Conservation (phyloP, 2,797 vertebrate genomes). For the Antrozous pallidus region DNA sequence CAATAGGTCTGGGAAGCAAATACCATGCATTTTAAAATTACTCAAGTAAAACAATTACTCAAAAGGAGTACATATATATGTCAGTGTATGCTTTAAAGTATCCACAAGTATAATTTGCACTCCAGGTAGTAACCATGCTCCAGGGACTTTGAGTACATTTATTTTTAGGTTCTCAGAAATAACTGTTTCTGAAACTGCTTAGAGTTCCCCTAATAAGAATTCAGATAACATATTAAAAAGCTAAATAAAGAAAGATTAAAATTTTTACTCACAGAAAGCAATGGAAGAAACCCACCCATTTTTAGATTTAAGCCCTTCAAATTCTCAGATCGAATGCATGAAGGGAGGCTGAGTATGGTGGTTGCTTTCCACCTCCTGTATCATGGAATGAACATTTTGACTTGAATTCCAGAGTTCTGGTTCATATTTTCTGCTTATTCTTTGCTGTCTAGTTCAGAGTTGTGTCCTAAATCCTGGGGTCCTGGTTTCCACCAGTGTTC, state of each 20-base stretch:
- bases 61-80: background rate
- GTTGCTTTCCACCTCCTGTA: background rate
- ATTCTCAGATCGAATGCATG: background rate
- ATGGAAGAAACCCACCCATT: background rate
- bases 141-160: background rate
- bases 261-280: background rate
- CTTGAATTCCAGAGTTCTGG: background rate
- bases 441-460: background rate
- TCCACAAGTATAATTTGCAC: background rate
- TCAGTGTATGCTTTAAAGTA: background rate
- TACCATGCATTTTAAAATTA: background rate
- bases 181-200: background rate
- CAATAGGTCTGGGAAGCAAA: background rate
- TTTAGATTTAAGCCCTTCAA: background rate
- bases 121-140: background rate
- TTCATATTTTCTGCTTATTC: background rate
- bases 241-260: background rate
- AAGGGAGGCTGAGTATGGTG: fast-evolving
- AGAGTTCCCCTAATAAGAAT: conserved; percentile 21
- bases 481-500: background rate
- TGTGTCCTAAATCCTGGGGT: background rate
- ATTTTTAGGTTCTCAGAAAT: background rate
- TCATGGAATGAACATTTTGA: background rate
- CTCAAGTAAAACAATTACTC: background rate
- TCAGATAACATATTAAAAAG: background rate